Evolutionary conservation across 1,140 invertebrate species (phyloP), one percentile per base, ranked within the genome.

Genomic region (Danaus melanippus): DNA sequence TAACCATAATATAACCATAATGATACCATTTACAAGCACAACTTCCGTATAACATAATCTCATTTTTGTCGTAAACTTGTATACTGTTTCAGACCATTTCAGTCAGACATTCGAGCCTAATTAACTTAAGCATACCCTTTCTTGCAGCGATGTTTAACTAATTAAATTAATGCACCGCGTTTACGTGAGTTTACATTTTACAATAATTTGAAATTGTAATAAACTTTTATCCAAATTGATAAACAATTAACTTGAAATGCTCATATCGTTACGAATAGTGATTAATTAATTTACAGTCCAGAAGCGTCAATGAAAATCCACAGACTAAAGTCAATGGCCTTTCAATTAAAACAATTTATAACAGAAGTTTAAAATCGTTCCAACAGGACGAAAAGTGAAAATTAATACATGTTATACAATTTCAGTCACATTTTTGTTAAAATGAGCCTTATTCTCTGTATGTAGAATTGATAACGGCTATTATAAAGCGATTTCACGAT

Each of bases 1-100:
- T 85, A 82, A 74, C 76, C 74, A 74, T 78, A 82, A 79, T 74
- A 79, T 81, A 76, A 80, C 76, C 73, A 74, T 81, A 81, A 81
- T 78, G 70, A 76, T 79, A 79, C 71, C 71, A 79, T 77, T 79
- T 71, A 66, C 53, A 64, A 68, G 59, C 62, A 74, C 69, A 58
- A 62, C 67, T 71, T 69, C 68, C 66, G 60, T 44, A 45, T 65
- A 17, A 46, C 51, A 47, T 47, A 58, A 54, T 48, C 47, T 42
- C 32, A 40, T 56, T 53, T 55, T 48, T 17, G 12, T 10, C 12
- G 12, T 32, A 46, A 40, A 45, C 21, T 47, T 11, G 17, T 50
- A 9, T 42, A 44, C 48, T 56, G 41, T 9, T 15, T 12, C 11
- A 42, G 40, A 42, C 12, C 40, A 17, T 51, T 51, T 41, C 10